Evolutionary conservation across 2,888 invertebrate species (phyloP), one percentile per base, ranked within the genome.

Genomic region (Peribatodes rhomboidaria): DNA sequence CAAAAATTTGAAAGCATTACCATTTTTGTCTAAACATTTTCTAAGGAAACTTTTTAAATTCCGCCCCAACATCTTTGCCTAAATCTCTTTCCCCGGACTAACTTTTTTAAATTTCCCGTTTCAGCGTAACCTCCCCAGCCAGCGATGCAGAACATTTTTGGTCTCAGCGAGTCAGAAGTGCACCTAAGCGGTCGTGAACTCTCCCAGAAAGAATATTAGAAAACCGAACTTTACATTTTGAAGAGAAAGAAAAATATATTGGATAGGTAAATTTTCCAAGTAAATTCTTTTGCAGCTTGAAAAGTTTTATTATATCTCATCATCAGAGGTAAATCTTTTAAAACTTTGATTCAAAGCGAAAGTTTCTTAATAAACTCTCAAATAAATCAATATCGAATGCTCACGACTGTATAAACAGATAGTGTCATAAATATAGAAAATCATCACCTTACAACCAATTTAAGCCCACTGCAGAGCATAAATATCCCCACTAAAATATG

Each of bases 161-260:
- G 73, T 73, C 74, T 80, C 80, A 77, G 79, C 77, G 74, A 72
- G 73, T 72, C 73, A 76, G 69, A 79, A 84, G 84, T 80, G 83
- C 77, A 84, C 83, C 78, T 82, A 80, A 83, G 79, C 80, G 82
- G 78, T 82, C 81, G 76, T 82, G 78, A 79, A 80, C 76, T 76
- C 73, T 74, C 74, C 69, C 73, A 71, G 73, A 75, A 72, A 73
- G 77, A 76, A 71, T 72, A 71, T 72, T 69, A 70, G 71, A 70
- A 68, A 71, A 72, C 67, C 61, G 31, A 68, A 73, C 69, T 68
- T 70, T 64, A 68, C 67, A 54, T 56, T 70, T 73, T 65, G 52
- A 65, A 65, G 54, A 61, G 59, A 69, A 65, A 68, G 65, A 67
- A 69, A 67, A 68, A 69, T 68, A 67, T 61, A 63, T 65, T 61